Base-by-base conservation (phyloP, 2,888 invertebrate genomes). In the Diarsia rubi region DNA sequence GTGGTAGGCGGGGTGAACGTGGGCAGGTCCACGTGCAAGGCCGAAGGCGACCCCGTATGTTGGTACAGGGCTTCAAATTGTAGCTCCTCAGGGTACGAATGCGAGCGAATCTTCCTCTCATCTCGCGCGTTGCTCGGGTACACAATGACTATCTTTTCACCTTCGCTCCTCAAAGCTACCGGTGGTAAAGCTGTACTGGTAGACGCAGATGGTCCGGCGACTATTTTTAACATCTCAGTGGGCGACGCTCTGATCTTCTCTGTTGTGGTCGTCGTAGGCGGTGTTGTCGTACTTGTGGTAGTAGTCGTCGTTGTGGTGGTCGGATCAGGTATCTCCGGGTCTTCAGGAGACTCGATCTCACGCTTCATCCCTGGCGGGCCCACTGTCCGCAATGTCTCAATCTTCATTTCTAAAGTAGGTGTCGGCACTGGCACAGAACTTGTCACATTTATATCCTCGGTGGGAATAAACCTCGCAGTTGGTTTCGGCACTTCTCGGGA, bases 401-500 rank as follows among this genome's bases (percentile, higher is more conserved):
- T 97, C 86, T 96, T 97, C 94, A 96, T 96, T 89, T 97, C 96
- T 66, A 96, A 86, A 3, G 96, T 96, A 0, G 96, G 96, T 67
- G 95, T 95, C n/a, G 96, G 96, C 0, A 96, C 89, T 8, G 94
- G 94, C 16, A 93, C 93, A 4, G 95, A 93, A 81, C 91, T 92
- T 0, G 95, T 95, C 3, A 89, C 86, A 82, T 95, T 95, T 5
- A 91, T 81, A 31, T 94, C 92, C 68, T 96, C 95, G 59, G 97
- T 97, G 4, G 98, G 98, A 78, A 98, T 98, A 86, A 97, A 98
- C 69, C 97, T 97, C 0, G 97, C 97, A 11, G 96, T 95, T 8
- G 97, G 95, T 79, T 94, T 97, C 60, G 95, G 94, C 14, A 93
- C 88, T 82, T 96, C 96, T 27, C 95, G 92, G 1, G 93, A 92